Base-by-base conservation (phyloP, 2,888 invertebrate species). In the Kuschelorhynchus macadamiae region DNA sequence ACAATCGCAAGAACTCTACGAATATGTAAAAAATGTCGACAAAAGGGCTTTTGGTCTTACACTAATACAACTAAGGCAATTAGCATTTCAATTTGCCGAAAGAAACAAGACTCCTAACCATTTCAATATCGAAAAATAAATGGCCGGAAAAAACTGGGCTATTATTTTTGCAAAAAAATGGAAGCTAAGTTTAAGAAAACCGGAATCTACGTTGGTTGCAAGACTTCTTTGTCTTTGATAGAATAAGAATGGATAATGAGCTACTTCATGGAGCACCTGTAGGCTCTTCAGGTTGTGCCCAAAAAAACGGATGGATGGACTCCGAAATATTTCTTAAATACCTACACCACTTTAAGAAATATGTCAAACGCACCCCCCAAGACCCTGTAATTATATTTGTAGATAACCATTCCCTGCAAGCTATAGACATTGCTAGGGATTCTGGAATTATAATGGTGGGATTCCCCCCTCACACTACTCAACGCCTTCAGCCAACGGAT, bases 301-400 rank as follows among this genome's bases (percentile, higher is more conserved):
- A 50, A 30, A 25, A 50, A 30, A 50, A 50, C 21, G 50, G 50
- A 25, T 50, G 30, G 50, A 50, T 50, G 50, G 5, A 5, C 30
- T 12, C 50, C 17, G 50, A 50, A 5, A 30, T 30, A 16, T 50
- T 50, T 50, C 7, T 50, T 25, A 1, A 44, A 50, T 7, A 25
- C 25, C 25, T 25, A 7, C 25, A 25, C 3, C 25, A 25, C 7
- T 25, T 25, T 7, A 25, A 25, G 25, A 25, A 25, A 25, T 25
- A 25, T 7, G 25, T 25, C 3, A 25, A 25, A 25, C 7, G 25
- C 25, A 25, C 4, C 7, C 25, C 7, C 25, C 21, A 30, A 50
- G 12, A 30, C 11, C 50, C 50, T 12, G 30, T 50, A 3, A 9
- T 30, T 8, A 11, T 50, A 1, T 16, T 30, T 3, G 50, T 30